Base-by-base conservation (phyloP, 2,113 vertebrate species). In the Halichoeres trimaculatus region DNA sequence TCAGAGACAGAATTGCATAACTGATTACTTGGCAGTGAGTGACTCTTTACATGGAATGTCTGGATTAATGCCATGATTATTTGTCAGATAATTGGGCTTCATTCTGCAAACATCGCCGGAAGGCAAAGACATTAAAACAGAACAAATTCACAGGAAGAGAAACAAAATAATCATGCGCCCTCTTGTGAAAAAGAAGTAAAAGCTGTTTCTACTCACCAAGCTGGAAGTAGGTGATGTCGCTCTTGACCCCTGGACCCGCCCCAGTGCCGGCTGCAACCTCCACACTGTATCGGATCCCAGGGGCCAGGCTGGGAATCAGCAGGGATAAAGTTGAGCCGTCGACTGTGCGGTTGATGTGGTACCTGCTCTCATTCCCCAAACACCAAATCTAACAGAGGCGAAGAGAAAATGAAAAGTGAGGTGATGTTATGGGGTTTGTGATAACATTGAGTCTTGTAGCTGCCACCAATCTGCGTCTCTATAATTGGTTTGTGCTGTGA, bases 331-430 rank as follows among this genome's bases (percentile, higher is more conserved):
- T 96, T 19, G 95, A 93, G 12, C 96, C 96, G 1, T 98, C 97
- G 6, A 99, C 98, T 0, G 96, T 97, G 60, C 95, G 96, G 93
- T 99, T 99, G 48, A 99, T 96, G 43, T 99, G 98, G 89, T 97
- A 99, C 12, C 95, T 87, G 35, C 95, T 99, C 87, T 99, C 98
- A 54, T 99, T 99, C 67, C 97, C 98, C 59, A 99, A 93, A 86
- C 98, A 99, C 98, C 98, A 99, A 73, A 99, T 94, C 98, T 99
- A 57, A 83, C 23, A 58, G 35, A 81, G 55, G 84, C 26, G 74
- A 36, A 54, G 41, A 71, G 7, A 60, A 59, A 72, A 65, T 57
- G 22, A 24, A 74, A 36, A 65, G 24, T 16, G 68, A 74, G 50
- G 40, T 3, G 23, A 22, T 57, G 48, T 77, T 74, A 51, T 43